Base-by-base conservation (phyloP, 2,888 invertebrate species). In the Megamerina dolium region DNA sequence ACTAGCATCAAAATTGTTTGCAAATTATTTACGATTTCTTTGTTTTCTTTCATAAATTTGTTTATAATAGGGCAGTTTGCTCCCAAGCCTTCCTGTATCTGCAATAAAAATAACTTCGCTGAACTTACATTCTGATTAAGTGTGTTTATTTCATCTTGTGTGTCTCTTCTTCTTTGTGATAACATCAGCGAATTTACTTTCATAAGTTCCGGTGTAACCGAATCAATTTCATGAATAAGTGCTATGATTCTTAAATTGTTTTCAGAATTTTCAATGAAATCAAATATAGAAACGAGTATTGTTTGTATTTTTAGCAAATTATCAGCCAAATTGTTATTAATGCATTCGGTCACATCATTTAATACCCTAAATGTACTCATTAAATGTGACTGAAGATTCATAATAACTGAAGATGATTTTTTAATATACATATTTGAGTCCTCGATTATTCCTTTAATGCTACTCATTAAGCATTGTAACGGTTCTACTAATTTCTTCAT, bases 231-330 rank as follows among this genome's bases (percentile, higher is more conserved):
- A 35, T 69, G 68, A 2, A 68, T 41, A 1, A 69, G 49, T 46
- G 69, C 69, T 30, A 68, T 66, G 5, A 66, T 52, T 10, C 69
- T 52, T 29, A 67, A 49, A 4, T 55, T 48, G 12, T 46, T 57
- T 10, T 67, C 66, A 30, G 56, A 64, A 8, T 60, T 59, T 46
- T 68, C 68, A 21, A 68, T 66, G 29, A 67, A 66, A 46, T 68
- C 68, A 35, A 60, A 64, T 5, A 66, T 59, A 1, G 61, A 51
- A 3, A 67, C 58, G 5, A 68, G 39, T n/a, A 51, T 60, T 37
- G 50, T 63, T 46, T 68, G 67, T 0, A 55, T 58, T 29, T 56
- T 58, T 8, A 64, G 47, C 10, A 63, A 61, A 36, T 53, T 49
- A 9, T 49, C 50, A 1, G 58, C 44, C 3, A 58, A 26, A 2